These are phyloP conservation scores for Tethya wilhelma DNA, from an alignment of 37 sponge, comb jelly and placozoan genomes.

Conservation along the genomic window DNA sequence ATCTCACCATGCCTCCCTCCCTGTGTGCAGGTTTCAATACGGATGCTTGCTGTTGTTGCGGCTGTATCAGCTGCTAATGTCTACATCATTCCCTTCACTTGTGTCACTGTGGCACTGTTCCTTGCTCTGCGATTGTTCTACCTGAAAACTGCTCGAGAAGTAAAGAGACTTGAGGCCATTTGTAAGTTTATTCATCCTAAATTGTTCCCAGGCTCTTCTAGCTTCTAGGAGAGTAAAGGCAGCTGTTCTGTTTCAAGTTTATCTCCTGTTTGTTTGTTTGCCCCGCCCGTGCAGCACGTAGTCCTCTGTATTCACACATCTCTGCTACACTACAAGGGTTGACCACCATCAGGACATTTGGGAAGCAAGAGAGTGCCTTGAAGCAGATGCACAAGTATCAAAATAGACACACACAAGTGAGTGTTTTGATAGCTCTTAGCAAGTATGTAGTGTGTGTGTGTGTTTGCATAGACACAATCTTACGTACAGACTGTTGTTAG, in stretches of 20 bases:
- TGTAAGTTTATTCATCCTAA: constrained; percentile 25
- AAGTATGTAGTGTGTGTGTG: no score
- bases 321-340: constrained; percentile 68
- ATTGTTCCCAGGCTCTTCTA: not conserved
- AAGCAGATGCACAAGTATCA: constrained; percentile 7
- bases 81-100: constrained; percentile 47
- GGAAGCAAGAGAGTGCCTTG: constrained; percentile 13
- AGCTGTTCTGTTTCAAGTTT: not conserved
- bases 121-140: constrained; percentile 55
- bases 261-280: not conserved
- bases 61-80: constrained; percentile 50
- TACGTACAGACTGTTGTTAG: no score
- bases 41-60: constrained; percentile 55
- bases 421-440: no score
- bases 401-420: not conserved
- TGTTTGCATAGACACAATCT: no score
- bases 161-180: constrained; percentile 83
- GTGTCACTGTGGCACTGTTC: constrained; percentile 18
- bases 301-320: constrained; percentile 71
- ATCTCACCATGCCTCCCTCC: no score
- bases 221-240: not conserved
- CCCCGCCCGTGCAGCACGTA: constrained; percentile 40
- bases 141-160: constrained; percentile 56
- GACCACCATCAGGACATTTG: constrained; percentile 57
- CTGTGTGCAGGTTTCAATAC: constrained; percentile 53